Evolutionary conservation across 2,113 vertebrate genomes (phyloP).

Genomic region (Cyprinus carpio): DNA sequence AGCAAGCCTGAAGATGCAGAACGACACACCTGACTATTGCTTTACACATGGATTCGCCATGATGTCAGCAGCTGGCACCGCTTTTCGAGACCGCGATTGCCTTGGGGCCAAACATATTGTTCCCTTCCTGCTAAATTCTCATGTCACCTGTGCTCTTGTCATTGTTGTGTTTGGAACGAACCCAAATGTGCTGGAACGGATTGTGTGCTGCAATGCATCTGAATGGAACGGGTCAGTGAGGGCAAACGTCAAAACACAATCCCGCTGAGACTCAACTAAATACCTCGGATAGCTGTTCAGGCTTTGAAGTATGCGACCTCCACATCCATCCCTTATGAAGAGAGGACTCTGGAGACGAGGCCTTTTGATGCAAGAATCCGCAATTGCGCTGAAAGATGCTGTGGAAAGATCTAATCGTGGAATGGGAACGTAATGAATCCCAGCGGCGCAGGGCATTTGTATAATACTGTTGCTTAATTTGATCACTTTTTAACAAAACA

Average conservation of each 20-base stretch:
- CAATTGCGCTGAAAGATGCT: background rate
- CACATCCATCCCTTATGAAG: background rate
- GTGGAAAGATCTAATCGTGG: background rate
- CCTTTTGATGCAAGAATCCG: background rate
- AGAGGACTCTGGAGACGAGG: background rate
- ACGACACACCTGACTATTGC: background rate
- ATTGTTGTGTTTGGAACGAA: background rate
- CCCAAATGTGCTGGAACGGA: background rate
- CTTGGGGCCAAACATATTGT: background rate
- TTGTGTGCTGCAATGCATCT: conserved; percentile 1
- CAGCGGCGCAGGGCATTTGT: background rate
- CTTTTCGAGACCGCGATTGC: background rate
- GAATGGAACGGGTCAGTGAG: background rate
- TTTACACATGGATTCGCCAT: background rate
- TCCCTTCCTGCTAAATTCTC: background rate
- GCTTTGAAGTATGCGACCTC: conserved; percentile 21
- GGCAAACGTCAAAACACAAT: background rate
- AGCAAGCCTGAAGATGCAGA: background rate
- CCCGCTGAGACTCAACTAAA: background rate
- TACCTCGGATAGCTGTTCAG: conserved; percentile 28
- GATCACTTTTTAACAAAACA: conserved; percentile 32
- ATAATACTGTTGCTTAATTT: conserved; percentile 52
- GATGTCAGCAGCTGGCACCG: background rate
- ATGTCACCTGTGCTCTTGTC: background rate
- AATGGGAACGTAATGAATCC: background rate